Percentiles rank a stretch among this genome's conserved stretches.
Conservation (phyloP, 1,140 invertebrate species). For the Paralvinella palmiformis region DNA sequence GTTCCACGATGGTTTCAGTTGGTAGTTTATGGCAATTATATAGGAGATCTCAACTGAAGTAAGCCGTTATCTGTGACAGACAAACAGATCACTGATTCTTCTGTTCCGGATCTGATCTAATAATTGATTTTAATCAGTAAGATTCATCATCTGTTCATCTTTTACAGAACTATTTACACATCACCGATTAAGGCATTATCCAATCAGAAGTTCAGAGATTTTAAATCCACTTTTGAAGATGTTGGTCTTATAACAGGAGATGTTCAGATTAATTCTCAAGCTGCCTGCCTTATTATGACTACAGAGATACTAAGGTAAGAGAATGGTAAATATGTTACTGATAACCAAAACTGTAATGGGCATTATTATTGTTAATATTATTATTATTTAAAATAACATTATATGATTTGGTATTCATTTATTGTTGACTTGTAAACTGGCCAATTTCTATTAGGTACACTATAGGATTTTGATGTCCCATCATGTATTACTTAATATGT, state of each 20-base stretch:
- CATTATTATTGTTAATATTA: no score
- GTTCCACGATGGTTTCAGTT: not conserved
- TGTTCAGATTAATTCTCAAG: constrained; percentile 86
- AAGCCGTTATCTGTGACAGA: not conserved
- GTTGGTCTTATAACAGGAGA: constrained; percentile 95
- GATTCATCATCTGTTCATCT: no score
- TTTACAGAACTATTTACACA: constrained; percentile 87
- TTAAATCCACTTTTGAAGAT: constrained; percentile 77
- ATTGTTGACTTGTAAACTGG: not conserved
- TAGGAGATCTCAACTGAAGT: not conserved
- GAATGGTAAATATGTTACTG: not conserved
- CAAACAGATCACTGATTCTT: no score
- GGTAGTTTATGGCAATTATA: not conserved
- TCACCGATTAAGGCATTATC: constrained; percentile 99
- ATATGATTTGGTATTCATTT: no score
- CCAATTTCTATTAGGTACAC: not conserved
- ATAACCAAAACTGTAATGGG: not conserved
- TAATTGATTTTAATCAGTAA: no score
- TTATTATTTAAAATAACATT: no score
- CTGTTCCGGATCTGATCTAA: no score
- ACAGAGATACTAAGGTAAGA: constrained; percentile 85
- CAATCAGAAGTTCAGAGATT: constrained; percentile 98
- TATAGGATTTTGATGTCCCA: not conserved
- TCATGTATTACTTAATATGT: not conserved
- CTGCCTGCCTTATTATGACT: constrained; percentile 97